Percentiles rank a stretch among this genome's conserved stretches.
Conservation (phyloP, 2,797 vertebrate genomes). For the Muscicapa comitata region DNA sequence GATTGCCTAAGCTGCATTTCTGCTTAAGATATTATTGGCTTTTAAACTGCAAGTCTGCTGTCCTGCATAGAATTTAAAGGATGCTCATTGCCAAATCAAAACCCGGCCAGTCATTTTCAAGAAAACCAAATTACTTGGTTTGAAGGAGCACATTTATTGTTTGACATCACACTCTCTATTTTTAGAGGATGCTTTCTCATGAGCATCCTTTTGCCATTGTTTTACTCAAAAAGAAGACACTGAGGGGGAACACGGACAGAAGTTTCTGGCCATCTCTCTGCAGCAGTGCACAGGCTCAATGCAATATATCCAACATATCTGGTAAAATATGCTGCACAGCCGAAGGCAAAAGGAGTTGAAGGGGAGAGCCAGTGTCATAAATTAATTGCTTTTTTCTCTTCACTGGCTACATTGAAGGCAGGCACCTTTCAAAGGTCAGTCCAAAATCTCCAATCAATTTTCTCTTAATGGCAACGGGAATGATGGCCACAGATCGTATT, state of each 20-base stretch:
- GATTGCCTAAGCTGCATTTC: not conserved
- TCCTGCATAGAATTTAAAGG: not conserved
- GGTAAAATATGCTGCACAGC: fast-evolving
- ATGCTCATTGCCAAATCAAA: not conserved
- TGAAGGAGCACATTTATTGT: not conserved
- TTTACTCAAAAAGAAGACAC: not conserved
- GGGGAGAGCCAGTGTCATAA: not conserved
- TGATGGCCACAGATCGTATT: not conserved
- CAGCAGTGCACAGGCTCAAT: not conserved
- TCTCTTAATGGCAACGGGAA: not conserved
- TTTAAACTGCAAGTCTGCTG: not conserved
- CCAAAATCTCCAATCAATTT: not conserved
- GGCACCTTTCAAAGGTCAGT: not conserved
- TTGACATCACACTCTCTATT: not conserved
- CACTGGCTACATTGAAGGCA: not conserved
- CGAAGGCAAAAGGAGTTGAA: not conserved
- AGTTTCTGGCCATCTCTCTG: not conserved
- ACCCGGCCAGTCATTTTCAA: not conserved
- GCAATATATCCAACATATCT: not conserved
- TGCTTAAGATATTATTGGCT: not conserved
- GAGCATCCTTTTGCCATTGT: not conserved
- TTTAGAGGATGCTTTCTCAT: not conserved
- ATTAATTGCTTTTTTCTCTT: not conserved
- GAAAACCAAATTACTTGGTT: not conserved
- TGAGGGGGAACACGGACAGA: not conserved